phyloP scores from a whole-genome alignment of 2,797 vertebrate species.

The Hypotaenidia philippensis region DNA sequence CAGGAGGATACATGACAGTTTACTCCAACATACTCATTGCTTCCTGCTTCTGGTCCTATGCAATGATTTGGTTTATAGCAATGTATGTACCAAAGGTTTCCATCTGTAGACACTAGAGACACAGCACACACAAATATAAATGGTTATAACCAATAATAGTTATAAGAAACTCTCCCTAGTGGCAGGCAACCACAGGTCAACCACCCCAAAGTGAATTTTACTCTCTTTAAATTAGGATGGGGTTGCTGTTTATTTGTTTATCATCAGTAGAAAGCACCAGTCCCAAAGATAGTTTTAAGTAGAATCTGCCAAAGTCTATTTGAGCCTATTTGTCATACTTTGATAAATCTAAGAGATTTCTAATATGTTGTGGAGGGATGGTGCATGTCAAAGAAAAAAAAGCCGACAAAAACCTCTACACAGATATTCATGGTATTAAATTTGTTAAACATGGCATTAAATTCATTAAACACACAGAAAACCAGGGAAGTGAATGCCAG shows the following conservation, averaged over 20 bases:
- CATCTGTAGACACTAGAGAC: neutral
- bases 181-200: neutral
- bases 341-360: neutral
- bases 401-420: rapidly evolving
- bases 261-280: neutral
- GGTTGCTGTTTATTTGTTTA: neutral
- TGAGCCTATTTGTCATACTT: neutral
- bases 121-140: neutral
- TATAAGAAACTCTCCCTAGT: neutral
- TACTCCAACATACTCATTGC: neutral
- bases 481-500: neutral
- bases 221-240: neutral
- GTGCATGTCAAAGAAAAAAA: neutral
- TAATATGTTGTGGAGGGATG: neutral
- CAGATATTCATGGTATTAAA: neutral
- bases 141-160: neutral
- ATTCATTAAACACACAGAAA: neutral
- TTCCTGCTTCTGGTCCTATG: neutral
- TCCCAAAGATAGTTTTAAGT: neutral
- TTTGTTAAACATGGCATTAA: neutral
- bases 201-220: neutral
- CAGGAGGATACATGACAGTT: neutral
- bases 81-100: neutral
- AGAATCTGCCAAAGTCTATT: neutral
- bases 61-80: neutral